Conservation (phyloP, 2,113 vertebrate genomes). For the Mormyrus iriodes region DNA sequence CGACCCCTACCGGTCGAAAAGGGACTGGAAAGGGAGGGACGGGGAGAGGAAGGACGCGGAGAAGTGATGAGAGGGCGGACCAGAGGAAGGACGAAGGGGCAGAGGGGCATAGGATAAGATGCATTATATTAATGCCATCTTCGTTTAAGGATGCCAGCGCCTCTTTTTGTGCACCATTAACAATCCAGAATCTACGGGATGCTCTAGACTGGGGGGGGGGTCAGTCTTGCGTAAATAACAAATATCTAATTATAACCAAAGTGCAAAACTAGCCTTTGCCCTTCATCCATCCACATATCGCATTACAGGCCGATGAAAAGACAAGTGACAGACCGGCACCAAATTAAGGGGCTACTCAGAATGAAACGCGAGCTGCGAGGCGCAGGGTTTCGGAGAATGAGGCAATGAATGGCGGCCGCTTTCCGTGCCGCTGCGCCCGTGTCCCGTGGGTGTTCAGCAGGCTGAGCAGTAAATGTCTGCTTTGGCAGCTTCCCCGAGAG, state of each 20-base stretch:
- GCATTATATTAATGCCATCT: not conserved
- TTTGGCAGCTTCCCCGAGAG: slow-evolving; percentile 46
- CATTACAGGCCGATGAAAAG: not conserved
- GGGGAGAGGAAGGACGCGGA: not conserved
- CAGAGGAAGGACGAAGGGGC: not conserved
- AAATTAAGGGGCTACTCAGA: slow-evolving; percentile 1
- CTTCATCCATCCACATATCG: not conserved
- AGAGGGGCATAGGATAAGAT: not conserved
- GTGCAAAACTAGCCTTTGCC: not conserved
- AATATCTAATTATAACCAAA: not conserved
- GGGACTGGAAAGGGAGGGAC: slow-evolving; percentile 27
- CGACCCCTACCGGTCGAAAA: slow-evolving; percentile 57
- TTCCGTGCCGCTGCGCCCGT: slow-evolving; percentile 38
- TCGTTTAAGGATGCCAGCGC: not conserved
- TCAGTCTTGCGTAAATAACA: not conserved
- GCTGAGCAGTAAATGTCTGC: slow-evolving; percentile 35
- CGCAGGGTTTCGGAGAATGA: not conserved
- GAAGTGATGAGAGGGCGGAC: not conserved
- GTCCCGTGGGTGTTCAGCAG: slow-evolving; percentile 55
- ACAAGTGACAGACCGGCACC: slow-evolving; percentile 4
- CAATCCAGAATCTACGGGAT: not conserved
- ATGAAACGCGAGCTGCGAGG: slow-evolving; percentile 9
- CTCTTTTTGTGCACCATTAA: not conserved
- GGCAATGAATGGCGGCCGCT: slow-evolving; percentile 48
- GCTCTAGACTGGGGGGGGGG: not conserved